Evolutionary conservation across 2,113 vertebrate species (phyloP), one percentile per base, ranked within the genome.

Genomic region (Leuciscus idus): DNA sequence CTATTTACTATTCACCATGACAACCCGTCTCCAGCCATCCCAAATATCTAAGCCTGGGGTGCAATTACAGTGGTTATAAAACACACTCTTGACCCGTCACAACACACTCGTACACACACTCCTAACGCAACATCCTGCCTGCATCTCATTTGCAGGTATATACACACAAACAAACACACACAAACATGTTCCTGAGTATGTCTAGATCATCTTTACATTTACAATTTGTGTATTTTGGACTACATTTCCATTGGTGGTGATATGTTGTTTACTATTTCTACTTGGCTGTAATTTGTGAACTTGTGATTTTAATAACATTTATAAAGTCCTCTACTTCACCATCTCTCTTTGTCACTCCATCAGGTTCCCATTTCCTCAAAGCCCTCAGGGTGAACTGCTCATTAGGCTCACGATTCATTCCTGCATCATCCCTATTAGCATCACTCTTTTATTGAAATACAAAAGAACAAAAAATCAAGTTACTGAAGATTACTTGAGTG

Each of bases 281-380:
- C 33, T 39, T 21, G 10, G 33, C 36, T 39, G 33, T 39, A 1
- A 72, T 39, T 72, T 72, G 33, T 72, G 17, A 70, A 21, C 57
- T 61, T 1, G 23, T 61, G 59, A 39, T 36, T 30, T 57, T 57
- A 78, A 78, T 52, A 36, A 57, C 52, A 61, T 46, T 81, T 21
- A 33, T 26, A 62, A 62, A n/a, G 33, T 39, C 9, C 78, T 81
- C 33, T 43, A 55, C 72, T 21, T 6, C 43, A 21, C 23, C 70
- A 36, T 48, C 66, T 78, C 78, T 33, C 17, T 36, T 52, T 72
- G 19, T 30, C 61, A 75, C 33, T 70, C 86, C 83, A 87, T 87
- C 77, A 46, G 83, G 77, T 85, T 85, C 61, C 72, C 68, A 76
- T 85, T 82, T 85, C 79, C 84, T 84, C 8, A 36, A 52, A 85